A percentile compares a stretch with the other conserved stretches of the same genome.
phyloP scores from a whole-genome alignment of 2,113 vertebrate species.

The Melanocharis versteri region DNA sequence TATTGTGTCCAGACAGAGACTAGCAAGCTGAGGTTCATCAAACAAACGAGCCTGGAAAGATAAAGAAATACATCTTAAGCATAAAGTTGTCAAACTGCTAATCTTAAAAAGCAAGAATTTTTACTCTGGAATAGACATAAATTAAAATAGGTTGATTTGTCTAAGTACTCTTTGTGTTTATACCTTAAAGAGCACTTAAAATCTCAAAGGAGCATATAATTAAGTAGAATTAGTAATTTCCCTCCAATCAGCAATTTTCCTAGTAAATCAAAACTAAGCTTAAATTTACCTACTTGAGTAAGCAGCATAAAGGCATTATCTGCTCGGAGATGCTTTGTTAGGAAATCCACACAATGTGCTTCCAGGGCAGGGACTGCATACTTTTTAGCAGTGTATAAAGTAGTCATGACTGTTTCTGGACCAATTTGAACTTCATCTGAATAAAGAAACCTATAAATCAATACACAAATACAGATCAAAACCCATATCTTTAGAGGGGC shows the following conservation, averaged over 20 bases:
- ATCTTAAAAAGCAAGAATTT: not conserved
- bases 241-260: not conserved
- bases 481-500: not conserved
- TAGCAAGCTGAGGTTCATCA: constrained; percentile 92
- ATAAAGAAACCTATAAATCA: constrained; percentile 86
- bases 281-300: constrained; percentile 82
- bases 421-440: constrained; percentile 94
- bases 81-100: not conserved
- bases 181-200: not conserved
- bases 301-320: constrained; percentile 95
- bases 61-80: not conserved
- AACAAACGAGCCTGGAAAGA: constrained; percentile 85
- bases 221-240: not conserved
- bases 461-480: constrained; percentile 30
- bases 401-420: constrained; percentile 95
- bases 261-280: not conserved
- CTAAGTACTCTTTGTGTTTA: not conserved
- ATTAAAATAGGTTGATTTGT: not conserved
- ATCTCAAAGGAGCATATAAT: not conserved
- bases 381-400: constrained; percentile 92
- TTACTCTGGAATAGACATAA: not conserved
- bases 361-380: constrained; percentile 91
- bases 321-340: constrained; percentile 90
- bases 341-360: constrained; percentile 90
- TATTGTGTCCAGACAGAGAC: constrained; percentile 91